Conservation (phyloP, 2,113 vertebrate genomes). For the Larimichthys polyactis region DNA sequence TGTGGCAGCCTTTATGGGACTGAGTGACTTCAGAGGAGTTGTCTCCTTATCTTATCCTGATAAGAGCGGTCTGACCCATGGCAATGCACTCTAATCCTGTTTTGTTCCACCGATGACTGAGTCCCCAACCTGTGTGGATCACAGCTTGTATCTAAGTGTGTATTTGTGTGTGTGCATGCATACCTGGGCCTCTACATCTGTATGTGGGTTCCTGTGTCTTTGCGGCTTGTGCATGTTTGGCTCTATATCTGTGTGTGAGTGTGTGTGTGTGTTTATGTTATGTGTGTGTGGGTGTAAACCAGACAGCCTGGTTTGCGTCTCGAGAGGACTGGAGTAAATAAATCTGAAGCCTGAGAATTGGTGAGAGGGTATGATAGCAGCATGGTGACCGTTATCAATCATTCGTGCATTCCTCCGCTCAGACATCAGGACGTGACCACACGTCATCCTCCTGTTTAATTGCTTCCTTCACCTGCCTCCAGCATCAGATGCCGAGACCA, state of each 20-base stretch:
- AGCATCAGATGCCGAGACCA: constrained; percentile 52
- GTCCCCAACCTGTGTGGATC: constrained; percentile 29
- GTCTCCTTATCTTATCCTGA: constrained; percentile 49
- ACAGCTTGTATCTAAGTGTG: constrained; percentile 8
- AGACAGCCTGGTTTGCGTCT: constrained; percentile 74
- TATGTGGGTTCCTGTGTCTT: constrained; percentile 72
- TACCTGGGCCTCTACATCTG: constrained; percentile 55
- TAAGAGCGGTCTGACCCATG: constrained; percentile 31
- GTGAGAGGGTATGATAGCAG: constrained; percentile 73
- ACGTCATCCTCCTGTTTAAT: constrained; percentile 76
- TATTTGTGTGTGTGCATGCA: constrained; percentile 64
- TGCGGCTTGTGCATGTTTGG: constrained; percentile 73
- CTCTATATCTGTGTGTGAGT: constrained; percentile 70
- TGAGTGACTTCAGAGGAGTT: constrained; percentile 38
- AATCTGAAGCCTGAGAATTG: constrained; percentile 69
- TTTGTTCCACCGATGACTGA: constrained; percentile 40
- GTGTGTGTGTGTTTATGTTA: constrained; percentile 43
- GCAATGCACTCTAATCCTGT: constrained; percentile 47
- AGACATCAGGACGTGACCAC: constrained; percentile 69
- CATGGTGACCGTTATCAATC: constrained; percentile 77
- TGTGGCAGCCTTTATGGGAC: constrained; percentile 43
- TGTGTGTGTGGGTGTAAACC: constrained; percentile 71
- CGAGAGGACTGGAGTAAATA: constrained; percentile 79
- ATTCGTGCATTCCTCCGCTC: constrained; percentile 73
- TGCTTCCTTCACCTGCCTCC: constrained; percentile 80